A percentile compares a stretch with the other conserved stretches of the same genome.
Evolutionary conservation across 2,113 vertebrate genomes (phyloP).

Genomic region (Pedetes capensis): DNA sequence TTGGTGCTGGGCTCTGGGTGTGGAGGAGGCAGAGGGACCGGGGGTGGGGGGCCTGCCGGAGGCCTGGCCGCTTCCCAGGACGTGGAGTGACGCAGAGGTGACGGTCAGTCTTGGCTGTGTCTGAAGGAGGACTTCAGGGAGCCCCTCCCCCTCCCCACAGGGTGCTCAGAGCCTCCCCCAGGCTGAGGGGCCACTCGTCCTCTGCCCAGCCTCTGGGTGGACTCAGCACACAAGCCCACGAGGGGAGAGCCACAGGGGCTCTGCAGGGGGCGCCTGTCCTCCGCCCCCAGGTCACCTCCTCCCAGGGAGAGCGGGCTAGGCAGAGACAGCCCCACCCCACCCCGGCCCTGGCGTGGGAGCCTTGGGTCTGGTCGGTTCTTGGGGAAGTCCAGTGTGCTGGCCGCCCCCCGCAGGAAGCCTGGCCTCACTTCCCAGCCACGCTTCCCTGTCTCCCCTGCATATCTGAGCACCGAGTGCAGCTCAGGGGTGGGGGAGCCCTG

Average conservation of each 20-base stretch:
- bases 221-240: not conserved
- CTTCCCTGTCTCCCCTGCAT: not conserved
- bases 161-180: not conserved
- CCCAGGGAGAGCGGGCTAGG: not conserved
- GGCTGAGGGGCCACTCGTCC: not conserved
- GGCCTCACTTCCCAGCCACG: not conserved
- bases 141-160: not conserved
- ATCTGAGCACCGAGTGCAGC: too few relatives aligned
- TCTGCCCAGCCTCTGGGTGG: not conserved
- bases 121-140: not conserved
- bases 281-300: too few relatives aligned
- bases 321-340: not conserved
- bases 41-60: too few relatives aligned
- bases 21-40: rapidly evolving
- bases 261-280: not conserved
- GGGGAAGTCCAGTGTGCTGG: not conserved
- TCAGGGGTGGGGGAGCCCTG: too few relatives aligned
- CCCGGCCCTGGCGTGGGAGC: too few relatives aligned
- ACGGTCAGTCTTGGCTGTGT: not conserved
- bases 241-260: not conserved
- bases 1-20: too few relatives aligned
- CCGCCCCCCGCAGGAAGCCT: not conserved
- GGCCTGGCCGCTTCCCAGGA: not conserved
- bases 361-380: not conserved
- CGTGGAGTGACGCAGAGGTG: not conserved